phyloP scores from a whole-genome alignment of 2,888 invertebrate genomes.

The Drosophila kanekoi region DNA sequence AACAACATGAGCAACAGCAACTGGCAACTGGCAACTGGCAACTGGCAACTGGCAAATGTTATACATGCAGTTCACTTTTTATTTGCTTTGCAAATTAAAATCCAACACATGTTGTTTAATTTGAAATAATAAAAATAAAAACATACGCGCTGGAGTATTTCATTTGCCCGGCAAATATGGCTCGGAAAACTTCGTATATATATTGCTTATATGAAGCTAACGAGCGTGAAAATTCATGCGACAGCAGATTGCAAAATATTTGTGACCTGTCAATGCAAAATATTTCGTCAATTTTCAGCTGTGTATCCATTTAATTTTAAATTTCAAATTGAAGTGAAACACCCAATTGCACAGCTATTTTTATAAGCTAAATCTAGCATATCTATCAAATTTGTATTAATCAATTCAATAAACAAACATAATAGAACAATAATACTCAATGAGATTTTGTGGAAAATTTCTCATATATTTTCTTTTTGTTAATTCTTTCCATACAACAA shows the following conservation, averaged over 20 bases:
- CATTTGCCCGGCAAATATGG: conserved; percentile 19
- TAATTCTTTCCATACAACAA: no score
- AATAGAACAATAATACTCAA: no score
- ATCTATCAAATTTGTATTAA: not conserved
- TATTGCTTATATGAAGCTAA: conserved; percentile 51
- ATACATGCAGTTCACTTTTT: conserved; percentile 64
- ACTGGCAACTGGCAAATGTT: conserved; percentile 58
- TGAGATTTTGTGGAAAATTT: no score
- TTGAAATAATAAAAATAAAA: conserved; percentile 56
- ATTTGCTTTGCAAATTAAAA: conserved; percentile 76
- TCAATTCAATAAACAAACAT: not conserved
- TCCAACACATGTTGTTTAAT: conserved; percentile 76
- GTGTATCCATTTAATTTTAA: conserved; percentile 18
- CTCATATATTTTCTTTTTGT: no score
- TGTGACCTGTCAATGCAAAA: conserved; percentile 37
- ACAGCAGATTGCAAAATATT: conserved; percentile 70
- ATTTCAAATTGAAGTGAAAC: conserved; percentile 8
- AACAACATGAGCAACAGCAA: conserved; percentile 20
- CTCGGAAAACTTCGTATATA: conserved; percentile 24
- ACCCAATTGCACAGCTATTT: not conserved
- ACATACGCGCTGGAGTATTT: conserved; percentile 7
- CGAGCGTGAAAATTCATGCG: conserved; percentile 72
- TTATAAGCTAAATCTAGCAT: not conserved
- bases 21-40: conserved; percentile 25
- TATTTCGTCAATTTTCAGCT: conserved; percentile 23